Evolutionary conservation across 1,140 invertebrate genomes (phyloP), one percentile per base, ranked within the genome.

Genomic region (Copidosoma floridanum): DNA sequence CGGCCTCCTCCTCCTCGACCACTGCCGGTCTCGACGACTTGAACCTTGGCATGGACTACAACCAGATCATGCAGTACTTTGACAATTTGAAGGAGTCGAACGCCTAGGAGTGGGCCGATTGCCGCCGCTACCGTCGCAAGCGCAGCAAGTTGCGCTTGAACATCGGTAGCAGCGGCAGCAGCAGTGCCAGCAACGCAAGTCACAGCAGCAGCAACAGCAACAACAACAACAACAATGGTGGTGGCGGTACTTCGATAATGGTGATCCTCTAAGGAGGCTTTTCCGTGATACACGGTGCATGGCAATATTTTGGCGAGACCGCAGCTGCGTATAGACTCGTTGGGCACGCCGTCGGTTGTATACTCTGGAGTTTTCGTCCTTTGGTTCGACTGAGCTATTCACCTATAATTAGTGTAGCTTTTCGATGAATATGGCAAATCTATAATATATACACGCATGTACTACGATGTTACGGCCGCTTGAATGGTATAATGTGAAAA

Each of bases 1-100:
- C 82, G 8, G 4, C 27, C 3, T 26, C 10, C 8, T 27, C 52
- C 8, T 46, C 53, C 2, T n/a, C n/a, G n/a, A n/a, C n/a, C n/a
- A n/a, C n/a, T n/a, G 29, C 88, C 24, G 85, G 85, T 43, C 79
- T 92, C 57, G 90, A 92, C 76, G 89, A 91, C 77, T 82, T 93
- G 14, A 86, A 89, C 68, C 83, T 91, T 60, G 92, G 92, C 68
- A 94, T 97, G 92, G 93, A 97, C 76, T 97, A 97, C 79, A 93
- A 97, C 73, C 92, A 97, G 83, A 92, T 98, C 73, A 94, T 96
- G 91, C 90, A 95, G 71, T 96, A 97, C 81, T 97, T 98, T 84
- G 93, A 96, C 80, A 97, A 95, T 84, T 83, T 98, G 69, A 97
- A 97, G 85, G 95, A 81, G 64, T 81, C 79, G 60, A 81, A 81